Base-by-base conservation (phyloP, 2,113 vertebrate species). In the Lepus europaeus region DNA sequence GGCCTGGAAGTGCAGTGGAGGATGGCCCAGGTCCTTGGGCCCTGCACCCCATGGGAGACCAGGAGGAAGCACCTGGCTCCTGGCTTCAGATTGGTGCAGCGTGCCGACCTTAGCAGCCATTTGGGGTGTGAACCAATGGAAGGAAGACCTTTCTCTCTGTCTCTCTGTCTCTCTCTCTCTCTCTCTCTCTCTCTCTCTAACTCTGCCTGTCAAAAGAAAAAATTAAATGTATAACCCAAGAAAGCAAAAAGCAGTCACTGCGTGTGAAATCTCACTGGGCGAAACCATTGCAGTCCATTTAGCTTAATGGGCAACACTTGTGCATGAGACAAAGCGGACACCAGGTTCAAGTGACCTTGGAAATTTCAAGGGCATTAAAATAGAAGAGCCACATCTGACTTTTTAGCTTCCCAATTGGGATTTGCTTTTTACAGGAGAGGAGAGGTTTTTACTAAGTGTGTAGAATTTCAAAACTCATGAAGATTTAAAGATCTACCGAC, bases 281-380 rank as follows among this genome's bases (percentile, higher is more conserved):
- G 39, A 23, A 68, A 27, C 77, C 84, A 31, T 25, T 81, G 53
- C 77, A 45, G 51, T 92, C 88, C 85, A 22, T 22, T 90, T 73
- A 82, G 87, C 31, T 66, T 90, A 89, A 86, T 33, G n/a, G 39
- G 79, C 59, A 93, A 66, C 39, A 27, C 72, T 25, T 78, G 86
- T 95, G 89, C 69, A 66, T 76, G 51, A 91, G 89, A 76, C 91
- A 86, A 92, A n/a, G 7, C 45, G 85, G 85, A 89, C 2, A 19
- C 53, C 29, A 12, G 53, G 45, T 76, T 70, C 12, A 81, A 82
- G 76, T 25, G 14, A 74, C 36, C 56, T 39, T 49, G 45, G 56
- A 31, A 59, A 36, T 63, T 73, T 49, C 83, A 93, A 89, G 36
- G 72, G n/a, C 64, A 74, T 53, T 90, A 72, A 90, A 79, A 61